phyloP scores from a whole-genome alignment of 2,797 vertebrate genomes.

The Agapornis canus region DNA sequence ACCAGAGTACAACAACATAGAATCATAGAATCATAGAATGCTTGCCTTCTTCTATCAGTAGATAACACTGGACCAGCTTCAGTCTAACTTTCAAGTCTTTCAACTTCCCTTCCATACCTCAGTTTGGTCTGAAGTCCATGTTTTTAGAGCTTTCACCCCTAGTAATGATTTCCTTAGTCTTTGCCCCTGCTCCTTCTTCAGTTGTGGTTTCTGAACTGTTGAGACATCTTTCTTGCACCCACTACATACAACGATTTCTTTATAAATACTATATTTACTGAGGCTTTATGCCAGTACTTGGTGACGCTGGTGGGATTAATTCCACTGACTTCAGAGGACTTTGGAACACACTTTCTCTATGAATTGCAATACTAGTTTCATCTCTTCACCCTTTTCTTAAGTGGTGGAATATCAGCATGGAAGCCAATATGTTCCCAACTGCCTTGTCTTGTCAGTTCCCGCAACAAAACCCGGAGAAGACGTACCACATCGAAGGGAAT shows the following conservation, averaged over 20 bases:
- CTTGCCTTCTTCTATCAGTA: neutral
- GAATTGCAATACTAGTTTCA: slow-evolving; percentile 6
- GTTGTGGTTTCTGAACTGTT: slow-evolving; percentile 12
- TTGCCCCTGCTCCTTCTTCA: neutral
- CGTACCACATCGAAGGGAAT: neutral
- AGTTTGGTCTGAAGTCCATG: neutral
- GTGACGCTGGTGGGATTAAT: slow-evolving; percentile 34
- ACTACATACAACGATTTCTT: neutral
- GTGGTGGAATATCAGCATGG: neutral
- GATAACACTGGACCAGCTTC: neutral
- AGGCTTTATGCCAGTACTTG: slow-evolving; percentile 36
- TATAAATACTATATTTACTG: slow-evolving; percentile 40
- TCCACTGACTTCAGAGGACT: slow-evolving; percentile 21
- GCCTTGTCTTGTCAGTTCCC: neutral
- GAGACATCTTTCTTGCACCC: neutral
- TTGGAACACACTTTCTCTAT: neutral
- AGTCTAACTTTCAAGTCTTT: neutral
- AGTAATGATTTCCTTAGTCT: neutral
- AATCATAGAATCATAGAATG: neutral
- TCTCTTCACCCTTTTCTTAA: slow-evolving; percentile 41
- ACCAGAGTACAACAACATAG: neutral
- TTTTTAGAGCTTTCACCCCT: neutral
- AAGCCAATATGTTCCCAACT: neutral
- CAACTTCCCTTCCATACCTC: neutral
- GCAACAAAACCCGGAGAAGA: neutral